Base-by-base conservation (phyloP, 2,888 invertebrate genomes). In the Cremastinae sp. region DNA sequence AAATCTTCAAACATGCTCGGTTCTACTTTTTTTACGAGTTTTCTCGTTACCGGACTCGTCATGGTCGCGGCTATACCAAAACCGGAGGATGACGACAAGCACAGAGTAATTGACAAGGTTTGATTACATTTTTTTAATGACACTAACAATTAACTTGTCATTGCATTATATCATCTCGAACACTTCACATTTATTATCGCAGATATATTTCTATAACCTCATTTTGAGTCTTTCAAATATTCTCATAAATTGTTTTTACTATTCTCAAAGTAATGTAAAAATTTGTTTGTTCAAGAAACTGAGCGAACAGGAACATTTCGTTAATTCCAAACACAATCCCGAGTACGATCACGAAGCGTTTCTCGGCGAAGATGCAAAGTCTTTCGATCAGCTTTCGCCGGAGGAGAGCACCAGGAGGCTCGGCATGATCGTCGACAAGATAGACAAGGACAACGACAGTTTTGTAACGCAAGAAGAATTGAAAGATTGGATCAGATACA, bases 261-360 rank as follows among this genome's bases (percentile, higher is more conserved):
- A 45, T 35, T 49, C 1, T 14, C 49, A 2, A n/a, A 9, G 1
- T 9, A 4, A 41, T n/a, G 1, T 41, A 37, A 12, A 28, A 4
- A 37, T 61, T 37, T 45, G 14, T 59, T 47, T 20, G 0, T 59
- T 56, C 22, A 91, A 95, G 86, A 93, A 94, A 82, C 91, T 97
- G 3, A 95, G 95, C 78, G 94, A 96, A 79, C 92, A 94, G 65
- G 94, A 95, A 79, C 98, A 98, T 87, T 96, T 93, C 83, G 92
- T 93, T 79, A 93, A 95, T 80, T 95, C 94, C 22, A 93, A 95
- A 75, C 97, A 97, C 84, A 96, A 98, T 89, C 91, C 94, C 59
- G 96, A 97, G 80, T 99, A 96, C 88, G 99, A 99, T 87, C 99
- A 99, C 87, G 98, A 99, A 88, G 98, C 98, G 0, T 99, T 99